Conservation (phyloP, 2,888 invertebrate species). For the Cybosia mesomella region DNA sequence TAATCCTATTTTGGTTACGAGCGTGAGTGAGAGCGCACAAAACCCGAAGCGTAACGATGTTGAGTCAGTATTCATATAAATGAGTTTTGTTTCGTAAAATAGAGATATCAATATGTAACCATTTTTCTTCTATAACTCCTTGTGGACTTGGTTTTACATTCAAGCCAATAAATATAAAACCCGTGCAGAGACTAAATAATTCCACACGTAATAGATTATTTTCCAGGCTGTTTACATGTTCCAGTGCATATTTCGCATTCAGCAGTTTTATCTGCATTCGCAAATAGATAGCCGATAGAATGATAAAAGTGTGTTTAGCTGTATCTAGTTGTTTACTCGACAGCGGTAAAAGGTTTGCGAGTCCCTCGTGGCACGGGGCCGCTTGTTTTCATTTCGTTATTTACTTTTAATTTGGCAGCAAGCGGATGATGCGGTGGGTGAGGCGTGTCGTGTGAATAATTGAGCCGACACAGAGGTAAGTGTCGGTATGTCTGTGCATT, state of each 20-base stretch:
- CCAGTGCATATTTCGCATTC: constrained; percentile 63
- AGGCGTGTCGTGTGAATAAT: constrained; percentile 83
- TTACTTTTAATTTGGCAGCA: constrained; percentile 87
- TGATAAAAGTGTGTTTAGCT: constrained; percentile 84
- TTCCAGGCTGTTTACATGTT: constrained; percentile 25
- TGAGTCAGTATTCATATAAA: neutral
- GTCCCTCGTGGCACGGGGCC: constrained; percentile 79
- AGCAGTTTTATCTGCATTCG: constrained; percentile 75
- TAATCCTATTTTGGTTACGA: neutral
- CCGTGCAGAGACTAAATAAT: neutral
- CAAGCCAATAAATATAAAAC: neutral
- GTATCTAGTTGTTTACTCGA: constrained; percentile 80
- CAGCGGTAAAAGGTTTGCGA: constrained; percentile 86
- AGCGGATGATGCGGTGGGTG: constrained; percentile 82
- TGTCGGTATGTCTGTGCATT: constrained; percentile 56
- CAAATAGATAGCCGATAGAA: constrained; percentile 83
- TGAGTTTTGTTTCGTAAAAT: neutral
- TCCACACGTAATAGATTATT: neutral
- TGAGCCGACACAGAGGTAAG: constrained; percentile 73
- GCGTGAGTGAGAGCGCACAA: neutral
- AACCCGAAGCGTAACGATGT: neutral
- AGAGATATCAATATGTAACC: neutral
- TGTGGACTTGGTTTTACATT: neutral
- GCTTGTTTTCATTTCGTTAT: constrained; percentile 87
- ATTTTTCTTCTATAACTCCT: neutral